phyloP scores from a whole-genome alignment of 2,888 invertebrate species.

The Nomada ferruginata region DNA sequence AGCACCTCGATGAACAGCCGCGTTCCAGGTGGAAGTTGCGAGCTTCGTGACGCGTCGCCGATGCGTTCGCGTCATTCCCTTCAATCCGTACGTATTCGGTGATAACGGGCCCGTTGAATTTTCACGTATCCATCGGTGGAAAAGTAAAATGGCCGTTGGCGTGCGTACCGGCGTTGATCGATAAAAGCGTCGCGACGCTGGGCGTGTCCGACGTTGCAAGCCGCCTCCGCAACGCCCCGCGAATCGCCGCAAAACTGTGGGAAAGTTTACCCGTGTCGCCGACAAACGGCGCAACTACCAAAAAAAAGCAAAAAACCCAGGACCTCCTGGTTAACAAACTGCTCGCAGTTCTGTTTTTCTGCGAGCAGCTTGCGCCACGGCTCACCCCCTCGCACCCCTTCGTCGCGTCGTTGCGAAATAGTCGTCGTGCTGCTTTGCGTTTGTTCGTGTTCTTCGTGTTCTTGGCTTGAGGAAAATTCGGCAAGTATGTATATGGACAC shows the following conservation, averaged over 20 bases:
- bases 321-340: slow-evolving; percentile 52
- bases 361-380: neutral
- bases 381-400: neutral
- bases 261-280: slow-evolving; percentile 65
- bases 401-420: slow-evolving; percentile 13
- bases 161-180: slow-evolving; percentile 75
- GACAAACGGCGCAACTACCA: slow-evolving; percentile 53
- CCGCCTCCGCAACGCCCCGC: slow-evolving; percentile 73
- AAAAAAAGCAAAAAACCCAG: slow-evolving; percentile 53
- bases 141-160: slow-evolving; percentile 80
- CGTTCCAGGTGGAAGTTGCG: neutral
- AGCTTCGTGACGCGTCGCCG: slow-evolving; percentile 11
- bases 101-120: slow-evolving; percentile 36
- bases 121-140: slow-evolving; percentile 61
- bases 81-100: neutral
- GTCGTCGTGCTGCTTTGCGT: neutral
- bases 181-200: slow-evolving; percentile 82
- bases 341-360: slow-evolving; percentile 14
- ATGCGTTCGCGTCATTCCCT: slow-evolving; percentile 1
- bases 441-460: neutral
- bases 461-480: slow-evolving; percentile 2
- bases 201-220: slow-evolving; percentile 78
- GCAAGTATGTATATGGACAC: slow-evolving; percentile 31
- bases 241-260: slow-evolving; percentile 68
- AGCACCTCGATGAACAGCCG: neutral